A percentile compares a stretch with the other conserved stretches of the same genome.
These are phyloP conservation scores for Adelosebastes latens DNA, from an alignment of 2,797 vertebrate genomes.

Conservation along the genomic window DNA sequence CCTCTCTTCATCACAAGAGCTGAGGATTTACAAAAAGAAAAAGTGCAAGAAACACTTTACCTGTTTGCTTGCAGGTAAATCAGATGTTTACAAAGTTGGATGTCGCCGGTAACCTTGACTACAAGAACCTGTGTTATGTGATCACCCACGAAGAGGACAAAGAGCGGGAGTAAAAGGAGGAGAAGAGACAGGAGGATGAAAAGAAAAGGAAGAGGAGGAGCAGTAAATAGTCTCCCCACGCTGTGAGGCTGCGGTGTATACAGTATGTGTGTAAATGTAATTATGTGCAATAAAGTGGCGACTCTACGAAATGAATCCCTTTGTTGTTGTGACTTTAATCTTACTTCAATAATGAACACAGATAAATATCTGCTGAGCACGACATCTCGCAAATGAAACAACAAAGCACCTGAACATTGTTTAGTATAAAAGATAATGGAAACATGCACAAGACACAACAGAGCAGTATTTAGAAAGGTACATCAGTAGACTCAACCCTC, in stretches of 20 bases:
- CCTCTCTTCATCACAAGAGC: background rate
- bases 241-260: constrained; percentile 37
- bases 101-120: constrained; percentile 86
- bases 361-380: constrained; percentile 41
- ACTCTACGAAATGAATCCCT: constrained; percentile 39
- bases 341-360: constrained; percentile 29
- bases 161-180: constrained; percentile 80
- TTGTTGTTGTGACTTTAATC: constrained; percentile 64
- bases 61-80: constrained; percentile 75
- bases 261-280: constrained; percentile 23
- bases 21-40: background rate
- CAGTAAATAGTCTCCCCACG: constrained; percentile 27
- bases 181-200: constrained; percentile 69
- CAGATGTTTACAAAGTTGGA: constrained; percentile 89
- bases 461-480: constrained; percentile 8
- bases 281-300: constrained; percentile 47
- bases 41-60: background rate
- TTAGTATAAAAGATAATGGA: constrained; percentile 39
- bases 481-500: background rate
- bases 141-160: constrained; percentile 89
- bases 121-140: constrained; percentile 87
- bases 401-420: constrained; percentile 29
- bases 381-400: constrained; percentile 18
- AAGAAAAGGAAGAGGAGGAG: constrained; percentile 18
- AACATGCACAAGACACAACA: constrained; percentile 28